Evolutionary conservation across 2,888 invertebrate species (phyloP), one percentile per base, ranked within the genome.

Genomic region (Leptothorax acervorum): DNA sequence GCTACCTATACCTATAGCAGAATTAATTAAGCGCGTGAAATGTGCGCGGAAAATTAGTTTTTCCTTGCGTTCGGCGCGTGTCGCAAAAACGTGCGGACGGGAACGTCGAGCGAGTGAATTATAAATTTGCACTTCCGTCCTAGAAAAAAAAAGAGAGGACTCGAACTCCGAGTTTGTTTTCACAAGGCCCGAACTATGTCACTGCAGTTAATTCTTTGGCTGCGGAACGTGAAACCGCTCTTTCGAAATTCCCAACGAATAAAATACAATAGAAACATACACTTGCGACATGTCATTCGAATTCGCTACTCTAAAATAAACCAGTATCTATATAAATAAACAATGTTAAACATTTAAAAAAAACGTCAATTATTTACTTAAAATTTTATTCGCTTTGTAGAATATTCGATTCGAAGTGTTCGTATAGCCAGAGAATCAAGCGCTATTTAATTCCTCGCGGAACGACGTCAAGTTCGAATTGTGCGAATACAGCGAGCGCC

Each of bases 11-110:
- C 35, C 28, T 5, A 18, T 28, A 18, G 9, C 35, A 28, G 28
- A 73, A 75, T 63, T 55, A 70, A 75, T 75, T 15, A 63, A 48
- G 9, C 23, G 48, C 65, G 12, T 42, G 28, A 60, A 48, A 48
- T 55, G 12, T 48, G 12, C 6, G 8, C 28, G 12, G n/a, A n/a
- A 75, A 75, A 63, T 63, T 63, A 15, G 0, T 63, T 48, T 51
- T 35, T 23, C 35, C 8, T 8, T 23, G 8, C 48, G 9, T 23
- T n/a, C 35, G 2, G n/a, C n/a, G 15, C 42, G 28, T 31, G 35
- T 35, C 60, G 60, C 57, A 12, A 74, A 74, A 74, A 18, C 9
- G 35, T 35, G 35, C 35, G 35, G 35, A 35, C 6, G 35, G 15
- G 28, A 60, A 12, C 23, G 62, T n/a, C 51, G 6, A 31, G 5